These are phyloP conservation scores for Telenomus remus DNA, from an alignment of 1,140 invertebrate genomes.

Conservation along the genomic window DNA sequence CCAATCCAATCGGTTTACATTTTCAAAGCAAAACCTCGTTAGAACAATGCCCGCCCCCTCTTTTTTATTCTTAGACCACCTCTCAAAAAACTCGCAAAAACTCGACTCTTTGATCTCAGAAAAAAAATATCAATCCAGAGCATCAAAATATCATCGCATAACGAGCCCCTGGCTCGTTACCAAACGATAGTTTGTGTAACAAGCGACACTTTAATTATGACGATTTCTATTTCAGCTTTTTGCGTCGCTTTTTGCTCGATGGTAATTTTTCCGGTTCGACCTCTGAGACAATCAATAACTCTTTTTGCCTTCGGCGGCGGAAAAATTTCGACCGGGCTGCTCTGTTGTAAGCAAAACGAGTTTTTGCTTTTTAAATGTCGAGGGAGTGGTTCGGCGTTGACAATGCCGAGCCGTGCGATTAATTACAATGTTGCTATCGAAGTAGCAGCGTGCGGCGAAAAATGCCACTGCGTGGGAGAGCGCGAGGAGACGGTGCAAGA, in stretches of 20 bases:
- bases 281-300: too few species aligned
- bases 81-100: too few species aligned
- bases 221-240: constrained; percentile 49
- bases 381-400: too few species aligned
- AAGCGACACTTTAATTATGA: constrained; percentile 30
- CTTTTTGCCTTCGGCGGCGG: too few species aligned
- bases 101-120: too few species aligned
- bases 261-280: too few species aligned
- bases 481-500: constrained; percentile 1
- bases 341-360: too few species aligned
- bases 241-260: too few species aligned
- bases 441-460: constrained; percentile 18
- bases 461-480: constrained; percentile 32
- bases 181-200: constrained; percentile 48
- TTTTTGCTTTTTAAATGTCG: too few species aligned
- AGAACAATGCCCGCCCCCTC: constrained; percentile 12
- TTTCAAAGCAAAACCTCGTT: constrained; percentile 1
- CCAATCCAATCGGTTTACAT: constrained; percentile 5
- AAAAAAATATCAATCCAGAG: neutral
- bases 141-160: constrained; percentile 33
- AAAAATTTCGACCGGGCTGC: too few species aligned
- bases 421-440: neutral
- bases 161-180: constrained; percentile 46
- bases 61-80: too few species aligned
- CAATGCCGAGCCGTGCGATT: too few species aligned